Evolutionary conservation across 2,888 invertebrate species (phyloP).

Genomic region (Cylindroiulus punctatus): DNA sequence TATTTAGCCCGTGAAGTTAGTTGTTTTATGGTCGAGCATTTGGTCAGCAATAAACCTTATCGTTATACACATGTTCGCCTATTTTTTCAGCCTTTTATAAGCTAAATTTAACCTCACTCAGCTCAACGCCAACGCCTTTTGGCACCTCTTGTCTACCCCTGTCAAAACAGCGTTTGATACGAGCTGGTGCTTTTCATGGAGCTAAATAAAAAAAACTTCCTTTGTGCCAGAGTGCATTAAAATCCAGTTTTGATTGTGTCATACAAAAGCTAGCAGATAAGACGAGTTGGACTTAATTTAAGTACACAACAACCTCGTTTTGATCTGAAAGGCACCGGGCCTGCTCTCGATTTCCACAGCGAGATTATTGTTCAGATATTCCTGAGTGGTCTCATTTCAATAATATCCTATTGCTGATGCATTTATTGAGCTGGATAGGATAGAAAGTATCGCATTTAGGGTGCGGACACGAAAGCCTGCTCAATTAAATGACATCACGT

Average conservation of each 20-base stretch:
- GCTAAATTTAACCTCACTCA: not conserved
- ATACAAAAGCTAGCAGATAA: slow-evolving; percentile 23
- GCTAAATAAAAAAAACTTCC: not conserved
- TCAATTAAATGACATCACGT: not conserved
- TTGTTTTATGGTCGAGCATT: not conserved
- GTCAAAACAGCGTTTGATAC: slow-evolving; percentile 13
- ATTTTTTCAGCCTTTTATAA: not conserved
- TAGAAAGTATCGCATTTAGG: not conserved
- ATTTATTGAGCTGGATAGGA: not conserved
- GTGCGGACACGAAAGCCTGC: not conserved
- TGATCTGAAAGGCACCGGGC: not conserved
- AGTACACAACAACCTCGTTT: slow-evolving; percentile 39
- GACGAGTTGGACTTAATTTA: slow-evolving; percentile 36
- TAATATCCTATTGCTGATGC: slow-evolving; percentile 19
- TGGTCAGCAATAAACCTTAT: slow-evolving; percentile 24
- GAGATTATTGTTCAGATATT: slow-evolving; percentile 7
- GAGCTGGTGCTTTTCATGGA: not conserved
- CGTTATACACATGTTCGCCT: not conserved
- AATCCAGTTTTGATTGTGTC: slow-evolving; percentile 29
- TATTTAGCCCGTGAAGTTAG: not conserved
- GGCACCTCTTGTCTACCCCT: not conserved
- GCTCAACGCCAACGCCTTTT: not conserved
- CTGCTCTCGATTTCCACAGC: slow-evolving; percentile 6
- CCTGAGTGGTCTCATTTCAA: not conserved
- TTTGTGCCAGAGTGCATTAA: slow-evolving; percentile 29